These are phyloP conservation scores for Xiphorhynchus erythropygius DNA, from an alignment of 2,797 vertebrate genomes.

Conservation along the genomic window DNA sequence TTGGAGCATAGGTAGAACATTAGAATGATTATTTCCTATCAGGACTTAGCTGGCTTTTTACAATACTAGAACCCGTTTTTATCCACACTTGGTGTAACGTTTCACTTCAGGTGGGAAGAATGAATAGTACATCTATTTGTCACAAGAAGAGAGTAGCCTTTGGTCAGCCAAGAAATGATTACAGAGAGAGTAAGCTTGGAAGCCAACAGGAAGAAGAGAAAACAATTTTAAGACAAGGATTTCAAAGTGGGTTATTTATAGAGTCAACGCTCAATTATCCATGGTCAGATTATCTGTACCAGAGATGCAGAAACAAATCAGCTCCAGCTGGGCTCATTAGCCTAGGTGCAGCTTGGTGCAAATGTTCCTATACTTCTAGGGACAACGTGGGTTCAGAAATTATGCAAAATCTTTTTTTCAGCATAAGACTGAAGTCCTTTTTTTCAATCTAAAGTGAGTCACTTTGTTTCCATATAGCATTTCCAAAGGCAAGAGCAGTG, in stretches of 20 bases:
- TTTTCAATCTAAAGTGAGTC: not conserved
- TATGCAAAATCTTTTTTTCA: not conserved
- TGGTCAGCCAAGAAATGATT: conserved; percentile 19
- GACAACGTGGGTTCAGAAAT: not conserved
- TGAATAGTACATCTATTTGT: not conserved
- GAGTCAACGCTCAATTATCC: conserved; percentile 47
- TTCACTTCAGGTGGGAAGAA: conserved; percentile 12
- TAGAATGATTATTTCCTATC: not conserved
- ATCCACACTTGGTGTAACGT: not conserved
- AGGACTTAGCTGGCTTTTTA: not conserved
- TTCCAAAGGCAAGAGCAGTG: not conserved
- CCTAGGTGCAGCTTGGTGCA: not conserved
- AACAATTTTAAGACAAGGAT: conserved; percentile 39
- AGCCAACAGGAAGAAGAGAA: conserved; percentile 20
- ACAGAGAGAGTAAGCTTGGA: not conserved
- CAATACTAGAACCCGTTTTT: not conserved
- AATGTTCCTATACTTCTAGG: not conserved
- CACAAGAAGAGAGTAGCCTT: not conserved
- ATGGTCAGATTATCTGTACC: conserved; percentile 55
- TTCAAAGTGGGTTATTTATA: conserved; percentile 54
- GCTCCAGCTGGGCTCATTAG: conserved; percentile 12
- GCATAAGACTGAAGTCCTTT: not conserved
- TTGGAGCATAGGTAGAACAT: not conserved
- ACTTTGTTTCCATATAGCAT: not conserved
- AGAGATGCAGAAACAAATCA: conserved; percentile 48